Conservation (phyloP, 2,797 vertebrate genomes). For the Brachyalestes nurse region DNA sequence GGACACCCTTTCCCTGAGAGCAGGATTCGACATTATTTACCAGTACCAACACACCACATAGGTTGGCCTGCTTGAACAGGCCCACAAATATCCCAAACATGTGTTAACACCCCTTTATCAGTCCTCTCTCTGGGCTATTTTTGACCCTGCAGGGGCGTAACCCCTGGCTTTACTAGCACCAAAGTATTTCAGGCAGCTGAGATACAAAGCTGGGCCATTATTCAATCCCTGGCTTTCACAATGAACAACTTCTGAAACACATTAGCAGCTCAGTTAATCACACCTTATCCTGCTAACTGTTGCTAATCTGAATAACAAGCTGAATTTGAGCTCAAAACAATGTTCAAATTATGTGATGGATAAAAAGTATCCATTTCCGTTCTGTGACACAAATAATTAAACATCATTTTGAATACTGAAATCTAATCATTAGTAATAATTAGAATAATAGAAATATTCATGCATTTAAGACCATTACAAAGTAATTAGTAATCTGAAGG, state of each 20-base stretch:
- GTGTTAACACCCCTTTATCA: constrained; percentile 7
- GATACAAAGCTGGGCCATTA: not conserved
- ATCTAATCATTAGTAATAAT: too few species aligned
- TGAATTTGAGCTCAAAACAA: not conserved
- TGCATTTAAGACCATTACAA: too few species aligned
- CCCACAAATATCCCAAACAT: constrained; percentile 9
- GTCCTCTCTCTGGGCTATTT: not conserved
- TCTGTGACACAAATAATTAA: too few species aligned
- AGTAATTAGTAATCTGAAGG: too few species aligned
- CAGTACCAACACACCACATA: not conserved
- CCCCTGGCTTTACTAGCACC: not conserved
- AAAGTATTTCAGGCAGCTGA: constrained; percentile 1
- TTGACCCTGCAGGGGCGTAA: not conserved
- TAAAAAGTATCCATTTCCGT: too few species aligned
- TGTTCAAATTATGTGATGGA: too few species aligned
- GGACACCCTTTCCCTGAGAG: not conserved
- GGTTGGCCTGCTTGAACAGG: not conserved
- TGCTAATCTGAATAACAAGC: not conserved
- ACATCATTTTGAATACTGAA: too few species aligned
- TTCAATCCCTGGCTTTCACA: not conserved
- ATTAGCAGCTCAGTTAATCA: not conserved
- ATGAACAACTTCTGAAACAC: not conserved
- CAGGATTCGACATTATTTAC: not conserved
- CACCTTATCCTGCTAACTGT: not conserved
- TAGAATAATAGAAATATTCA: too few species aligned